phyloP scores from a whole-genome alignment of 2,888 invertebrate species.

The Eremobia ochroleuca region DNA sequence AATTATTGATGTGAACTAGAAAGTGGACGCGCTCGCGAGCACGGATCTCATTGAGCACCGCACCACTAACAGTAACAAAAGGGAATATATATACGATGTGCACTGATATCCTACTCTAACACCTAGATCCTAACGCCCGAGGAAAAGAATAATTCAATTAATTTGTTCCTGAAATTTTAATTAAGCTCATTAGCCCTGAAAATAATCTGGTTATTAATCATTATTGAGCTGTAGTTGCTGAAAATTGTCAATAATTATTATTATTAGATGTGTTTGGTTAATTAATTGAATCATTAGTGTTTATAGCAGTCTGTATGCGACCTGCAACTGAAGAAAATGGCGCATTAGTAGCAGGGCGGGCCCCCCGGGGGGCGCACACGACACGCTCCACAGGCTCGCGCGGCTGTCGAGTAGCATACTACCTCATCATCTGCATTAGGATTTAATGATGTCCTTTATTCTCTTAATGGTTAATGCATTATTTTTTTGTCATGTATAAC shows the following conservation, averaged over 20 bases:
- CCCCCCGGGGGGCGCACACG: conserved; percentile 20
- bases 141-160: conserved; percentile 78
- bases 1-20: background rate
- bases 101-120: conserved; percentile 65
- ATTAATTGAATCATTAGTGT: conserved; percentile 73
- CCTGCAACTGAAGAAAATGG: conserved; percentile 82
- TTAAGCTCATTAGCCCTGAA: conserved; percentile 84
- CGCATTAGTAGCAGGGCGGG: conserved; percentile 76
- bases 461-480: background rate
- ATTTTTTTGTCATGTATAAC: no score
- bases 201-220: conserved; percentile 81
- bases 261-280: conserved; percentile 74
- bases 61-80: background rate
- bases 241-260: conserved; percentile 75
- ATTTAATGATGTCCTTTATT: background rate
- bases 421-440: background rate
- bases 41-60: conserved; percentile 1
- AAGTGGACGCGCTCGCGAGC: background rate
- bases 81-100: conserved; percentile 26
- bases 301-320: conserved; percentile 75
- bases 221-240: conserved; percentile 79
- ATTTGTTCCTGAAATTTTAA: conserved; percentile 86
- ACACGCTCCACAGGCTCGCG: conserved; percentile 47
- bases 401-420: background rate
- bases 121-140: conserved; percentile 78